Evolutionary conservation across 2,113 vertebrate species (phyloP).

Genomic region (Aegithalos caudatus): DNA sequence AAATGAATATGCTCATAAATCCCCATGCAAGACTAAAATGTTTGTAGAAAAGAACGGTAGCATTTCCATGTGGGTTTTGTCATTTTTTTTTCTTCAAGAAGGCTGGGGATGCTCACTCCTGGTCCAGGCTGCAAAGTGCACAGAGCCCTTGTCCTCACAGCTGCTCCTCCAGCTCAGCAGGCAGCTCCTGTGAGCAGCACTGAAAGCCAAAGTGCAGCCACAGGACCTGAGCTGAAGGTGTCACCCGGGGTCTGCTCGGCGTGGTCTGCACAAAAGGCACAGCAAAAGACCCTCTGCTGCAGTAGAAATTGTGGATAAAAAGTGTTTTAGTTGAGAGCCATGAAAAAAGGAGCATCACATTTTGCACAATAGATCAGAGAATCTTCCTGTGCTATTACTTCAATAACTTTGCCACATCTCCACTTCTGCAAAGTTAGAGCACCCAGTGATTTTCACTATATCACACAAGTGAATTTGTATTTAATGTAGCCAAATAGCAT

Average conservation of each 20-base stretch:
- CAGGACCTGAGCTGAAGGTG: not conserved
- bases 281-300: not conserved
- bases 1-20: not conserved
- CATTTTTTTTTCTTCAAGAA: rapidly evolving
- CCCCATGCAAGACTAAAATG: not conserved
- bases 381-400: not conserved
- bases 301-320: not conserved
- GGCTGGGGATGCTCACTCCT: not conserved
- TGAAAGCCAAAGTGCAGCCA: not conserved
- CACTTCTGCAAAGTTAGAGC: not conserved
- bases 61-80: not conserved
- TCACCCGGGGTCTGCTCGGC: rapidly evolving
- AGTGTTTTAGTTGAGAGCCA: rapidly evolving
- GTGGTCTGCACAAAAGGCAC: not conserved
- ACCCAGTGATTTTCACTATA: not conserved
- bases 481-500: not conserved
- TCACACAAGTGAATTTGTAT: not conserved
- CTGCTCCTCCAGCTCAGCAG: not conserved
- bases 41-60: not conserved
- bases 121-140: not conserved
- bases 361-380: not conserved
- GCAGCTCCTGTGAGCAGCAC: rapidly evolving
- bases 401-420: not conserved
- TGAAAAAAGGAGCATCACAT: not conserved
- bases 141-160: not conserved